Evolutionary conservation across 37 sponge, comb jelly and placozoan species (phyloP).

Genomic region (Spongilla lacustris): DNA sequence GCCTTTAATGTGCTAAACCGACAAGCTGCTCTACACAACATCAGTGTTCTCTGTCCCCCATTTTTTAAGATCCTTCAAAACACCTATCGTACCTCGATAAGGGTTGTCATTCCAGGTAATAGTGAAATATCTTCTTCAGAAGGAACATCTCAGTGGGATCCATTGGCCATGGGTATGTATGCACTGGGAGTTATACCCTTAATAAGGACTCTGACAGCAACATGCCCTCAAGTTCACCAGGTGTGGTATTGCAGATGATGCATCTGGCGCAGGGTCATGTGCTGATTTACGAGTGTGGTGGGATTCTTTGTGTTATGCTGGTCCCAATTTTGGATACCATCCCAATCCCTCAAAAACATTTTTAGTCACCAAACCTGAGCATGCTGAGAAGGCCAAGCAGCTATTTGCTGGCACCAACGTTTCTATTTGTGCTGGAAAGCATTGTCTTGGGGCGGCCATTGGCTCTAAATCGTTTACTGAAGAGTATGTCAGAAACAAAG

Average conservation of each 20-base stretch:
- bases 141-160: conserved; percentile 55
- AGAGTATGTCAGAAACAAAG: too few species aligned
- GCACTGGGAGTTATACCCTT: conserved; percentile 45
- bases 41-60: conserved; percentile 35
- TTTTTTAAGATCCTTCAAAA: conserved; percentile 15
- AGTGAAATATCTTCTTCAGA: conserved; percentile 29
- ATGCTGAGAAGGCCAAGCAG: too few species aligned
- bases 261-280: conserved; percentile 11
- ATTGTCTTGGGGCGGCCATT: too few species aligned
- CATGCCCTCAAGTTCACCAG: too few species aligned
- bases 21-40: too few species aligned
- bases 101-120: too few species aligned
- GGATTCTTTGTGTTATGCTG: conserved; percentile 6
- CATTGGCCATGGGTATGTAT: conserved; percentile 65
- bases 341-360: too few species aligned
- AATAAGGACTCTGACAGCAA: too few species aligned
- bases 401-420: too few species aligned
- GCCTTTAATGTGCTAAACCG: conserved; percentile 67
- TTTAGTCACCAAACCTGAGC: too few species aligned
- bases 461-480: too few species aligned
- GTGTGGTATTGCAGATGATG: conserved; percentile 60
- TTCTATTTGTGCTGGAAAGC: too few species aligned
- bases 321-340: conserved; percentile 35
- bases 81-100: conserved; percentile 37
- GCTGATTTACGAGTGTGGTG: conserved; percentile 22